Base-by-base conservation (phyloP, 1,140 invertebrate species). In the Musca vetustissima region DNA sequence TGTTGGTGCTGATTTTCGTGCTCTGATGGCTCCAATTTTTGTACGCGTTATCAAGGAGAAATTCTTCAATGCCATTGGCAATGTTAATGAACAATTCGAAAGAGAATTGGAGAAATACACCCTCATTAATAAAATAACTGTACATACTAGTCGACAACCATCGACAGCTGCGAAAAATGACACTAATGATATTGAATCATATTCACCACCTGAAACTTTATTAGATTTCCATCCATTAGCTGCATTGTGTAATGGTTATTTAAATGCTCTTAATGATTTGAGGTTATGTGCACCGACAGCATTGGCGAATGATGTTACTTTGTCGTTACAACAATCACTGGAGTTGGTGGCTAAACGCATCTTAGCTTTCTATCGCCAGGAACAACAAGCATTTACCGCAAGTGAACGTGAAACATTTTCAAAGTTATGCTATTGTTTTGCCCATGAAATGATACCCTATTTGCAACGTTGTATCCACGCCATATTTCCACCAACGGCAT, bases 1-100 rank as follows among this genome's bases (percentile, higher is more conserved):
- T 77, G 93, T 98, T 7, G 96, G 96, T 1, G 92, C 92, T 11
- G 96, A 98, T 84, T 96, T 98, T 80, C 88, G 95, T 69, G 89
- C 88, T 22, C 84, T 94, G 4, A 85, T 97, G 73, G 91, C 92
- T 0, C 92, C 93, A n/a, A 88, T 97, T 36, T 98, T 98, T 83
- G 84, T 90, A 7, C 86, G 88, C 69, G 87, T 88, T 32, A 88
- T 92, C 55, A 78, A 85, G 1, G 81, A 85, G 17, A 88, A 89
- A 75, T 89, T 93, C 61, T 82, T 87, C 55, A 79, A 74, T 28
- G 84, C 83, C 28, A 76, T 93, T 36, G 81, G 83, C 13, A 87
- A 85, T 74, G 86, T 89, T 3, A 89, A 89, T 55, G 85, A 76
- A 64, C 87, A 89, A 72, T 92, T 93, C 79, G 88, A 91, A 70